Conservation (phyloP, 2,113 vertebrate species). For the Sinocyclocheilus rhinocerous region DNA sequence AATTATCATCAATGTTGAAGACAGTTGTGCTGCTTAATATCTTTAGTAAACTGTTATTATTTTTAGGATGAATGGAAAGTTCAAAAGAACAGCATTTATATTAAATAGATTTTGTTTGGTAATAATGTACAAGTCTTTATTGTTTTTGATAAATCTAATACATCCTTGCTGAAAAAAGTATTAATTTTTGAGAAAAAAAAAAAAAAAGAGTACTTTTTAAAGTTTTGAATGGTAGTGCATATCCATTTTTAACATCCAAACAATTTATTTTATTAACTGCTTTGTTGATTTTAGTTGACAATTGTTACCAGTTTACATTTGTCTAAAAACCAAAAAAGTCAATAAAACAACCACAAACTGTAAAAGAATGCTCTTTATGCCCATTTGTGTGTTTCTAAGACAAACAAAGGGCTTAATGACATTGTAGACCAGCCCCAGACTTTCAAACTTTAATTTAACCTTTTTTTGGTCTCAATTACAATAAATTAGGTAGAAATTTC, state of each 20-base stretch:
- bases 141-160: neutral
- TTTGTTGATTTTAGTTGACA: neutral
- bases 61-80: too few relatives aligned
- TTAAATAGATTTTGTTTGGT: neutral
- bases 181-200: too few relatives aligned
- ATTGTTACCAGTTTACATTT: neutral
- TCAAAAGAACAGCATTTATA: neutral
- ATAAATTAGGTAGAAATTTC: constrained; percentile 1
- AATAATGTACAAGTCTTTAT: neutral
- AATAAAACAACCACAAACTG: neutral
- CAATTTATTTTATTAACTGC: neutral
- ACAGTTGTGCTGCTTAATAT: neutral
- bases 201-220: too few relatives aligned
- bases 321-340: neutral
- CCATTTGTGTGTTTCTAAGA: neutral
- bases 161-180: neutral
- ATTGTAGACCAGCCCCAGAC: constrained; percentile 1
- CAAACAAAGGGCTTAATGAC: neutral
- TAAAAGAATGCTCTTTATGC: neutral
- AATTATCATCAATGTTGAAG: neutral
- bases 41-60: too few relatives aligned
- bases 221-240: too few relatives aligned
- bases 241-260: neutral
- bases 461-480: neutral
- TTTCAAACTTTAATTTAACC: neutral